phyloP scores from a whole-genome alignment of 2,113 vertebrate genomes.

The Chloebia gouldiae region DNA sequence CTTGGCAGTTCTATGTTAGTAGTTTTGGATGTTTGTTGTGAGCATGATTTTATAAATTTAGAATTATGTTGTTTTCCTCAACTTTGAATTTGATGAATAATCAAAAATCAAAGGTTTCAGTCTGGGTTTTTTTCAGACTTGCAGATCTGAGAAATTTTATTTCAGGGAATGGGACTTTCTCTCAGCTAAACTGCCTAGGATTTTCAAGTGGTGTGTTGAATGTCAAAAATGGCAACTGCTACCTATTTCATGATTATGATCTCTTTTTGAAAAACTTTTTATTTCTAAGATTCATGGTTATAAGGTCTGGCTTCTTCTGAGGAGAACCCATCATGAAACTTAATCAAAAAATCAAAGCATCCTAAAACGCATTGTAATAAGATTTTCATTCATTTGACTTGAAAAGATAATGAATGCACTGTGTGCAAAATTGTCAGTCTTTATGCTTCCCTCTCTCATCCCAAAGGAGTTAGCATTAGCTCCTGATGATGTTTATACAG shows the following conservation, averaged over 20 bases:
- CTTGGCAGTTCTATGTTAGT: neutral
- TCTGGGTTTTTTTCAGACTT: neutral
- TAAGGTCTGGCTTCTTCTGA: neutral
- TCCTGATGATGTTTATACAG: accelerated
- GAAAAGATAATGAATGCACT: neutral
- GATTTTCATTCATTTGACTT: neutral
- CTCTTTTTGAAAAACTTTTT: neutral
- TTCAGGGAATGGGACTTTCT: neutral
- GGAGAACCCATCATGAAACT: neutral
- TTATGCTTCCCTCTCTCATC: neutral
- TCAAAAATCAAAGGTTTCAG: neutral
- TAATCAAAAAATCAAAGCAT: neutral
- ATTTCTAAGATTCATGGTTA: neutral
- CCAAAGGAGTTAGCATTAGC: neutral
- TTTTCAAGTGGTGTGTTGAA: neutral
- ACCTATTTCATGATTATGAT: neutral
- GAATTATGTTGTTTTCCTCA: neutral
- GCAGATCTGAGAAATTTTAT: neutral
- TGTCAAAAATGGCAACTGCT: neutral
- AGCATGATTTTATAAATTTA: neutral
- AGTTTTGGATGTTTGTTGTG: neutral
- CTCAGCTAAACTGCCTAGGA: neutral
- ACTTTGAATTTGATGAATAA: neutral
- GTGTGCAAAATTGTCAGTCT: neutral
- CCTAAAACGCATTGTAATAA: neutral